Evolutionary conservation across 2,888 invertebrate species (phyloP), one percentile per base, ranked within the genome.

Genomic region (Antheraea assamensis): DNA sequence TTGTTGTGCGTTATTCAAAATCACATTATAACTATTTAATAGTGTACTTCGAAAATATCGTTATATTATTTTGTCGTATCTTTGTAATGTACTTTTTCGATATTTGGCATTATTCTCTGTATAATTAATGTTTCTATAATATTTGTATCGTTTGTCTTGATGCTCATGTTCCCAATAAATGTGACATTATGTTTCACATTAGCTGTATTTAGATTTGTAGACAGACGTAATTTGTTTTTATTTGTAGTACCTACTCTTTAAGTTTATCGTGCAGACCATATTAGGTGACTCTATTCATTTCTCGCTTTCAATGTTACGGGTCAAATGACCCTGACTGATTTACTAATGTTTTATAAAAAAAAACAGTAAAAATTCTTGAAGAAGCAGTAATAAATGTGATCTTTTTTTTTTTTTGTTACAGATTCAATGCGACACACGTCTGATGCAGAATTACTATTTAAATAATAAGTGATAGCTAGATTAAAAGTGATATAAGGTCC

Each of bases 341-440:
- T 10, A 72, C 55, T 71, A 76, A 19, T 27, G 52, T 68, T 31
- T n/a, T 68, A 52, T 52, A 71, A 66, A 42, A 66, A 66, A 55
- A 66, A 42, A 66, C 52, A 55, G 35, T 31, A 30, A 55, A 10
- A 31, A 35, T 30, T 61, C 21, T 58, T 47, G 42, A 66, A 58
- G 55, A 42, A 74, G n/a, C 17, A 52, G 58, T 58, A 66, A 66
- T 74, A 74, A 71, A 71, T 71, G 68, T 55, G 66, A 71, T 58
- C 10, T 74, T 75, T 72, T 71, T 74, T 75, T 72, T 71, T 83
- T 80, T 74, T 93, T 93, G 93, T 93, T 93, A 71, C 93, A 93
- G 93, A 91, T 92, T 82, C 86, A 81, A 84, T 85, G 82, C 82
- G 86, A 79, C 83, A 79, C 83, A 74, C 87, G 78, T 87, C 89